phyloP scores from a whole-genome alignment of 2,888 invertebrate genomes.

The Lycaena phlaeas region DNA sequence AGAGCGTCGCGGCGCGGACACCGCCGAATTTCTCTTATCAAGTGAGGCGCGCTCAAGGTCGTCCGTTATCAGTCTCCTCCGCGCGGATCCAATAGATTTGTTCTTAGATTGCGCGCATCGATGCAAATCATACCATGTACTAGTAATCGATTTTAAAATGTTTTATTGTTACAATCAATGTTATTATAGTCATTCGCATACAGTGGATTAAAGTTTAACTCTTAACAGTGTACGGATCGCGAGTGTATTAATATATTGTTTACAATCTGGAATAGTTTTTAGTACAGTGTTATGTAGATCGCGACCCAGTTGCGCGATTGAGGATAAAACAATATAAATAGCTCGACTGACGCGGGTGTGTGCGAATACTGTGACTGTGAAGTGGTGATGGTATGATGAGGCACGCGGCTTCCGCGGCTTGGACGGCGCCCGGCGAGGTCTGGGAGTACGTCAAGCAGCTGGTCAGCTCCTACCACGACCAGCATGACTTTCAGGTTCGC shows the following conservation, averaged over 20 bases:
- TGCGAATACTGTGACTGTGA: slow-evolving; percentile 22
- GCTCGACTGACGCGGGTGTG: slow-evolving; percentile 58
- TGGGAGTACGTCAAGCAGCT: slow-evolving; percentile 80
- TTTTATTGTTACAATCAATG: not conserved
- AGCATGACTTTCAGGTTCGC: slow-evolving; percentile 61
- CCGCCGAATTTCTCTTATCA: slow-evolving; percentile 66
- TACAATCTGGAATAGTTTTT: slow-evolving; percentile 46
- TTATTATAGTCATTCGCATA: not conserved
- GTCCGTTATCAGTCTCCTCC: slow-evolving; percentile 49
- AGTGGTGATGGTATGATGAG: slow-evolving; percentile 67
- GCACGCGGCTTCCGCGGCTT: slow-evolving; percentile 60
- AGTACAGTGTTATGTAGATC: slow-evolving; percentile 55
- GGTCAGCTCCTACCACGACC: slow-evolving; percentile 74
- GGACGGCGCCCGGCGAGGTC: slow-evolving; percentile 73
- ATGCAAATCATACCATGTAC: slow-evolving; percentile 32
- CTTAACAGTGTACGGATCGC: too few relatives aligned
- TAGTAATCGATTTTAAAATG: not conserved
- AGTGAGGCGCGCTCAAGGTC: slow-evolving; percentile 57
- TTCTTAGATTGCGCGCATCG: slow-evolving; percentile 52
- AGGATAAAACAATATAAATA: slow-evolving; percentile 73
- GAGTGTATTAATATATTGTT: slow-evolving; percentile 27
- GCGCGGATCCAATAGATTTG: slow-evolving; percentile 45
- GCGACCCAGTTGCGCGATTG: slow-evolving; percentile 68
- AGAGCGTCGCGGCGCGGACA: slow-evolving; percentile 29
- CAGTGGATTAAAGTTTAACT: too few relatives aligned